phyloP scores from a whole-genome alignment of 2,888 invertebrate species.

The Drosophila dives region DNA sequence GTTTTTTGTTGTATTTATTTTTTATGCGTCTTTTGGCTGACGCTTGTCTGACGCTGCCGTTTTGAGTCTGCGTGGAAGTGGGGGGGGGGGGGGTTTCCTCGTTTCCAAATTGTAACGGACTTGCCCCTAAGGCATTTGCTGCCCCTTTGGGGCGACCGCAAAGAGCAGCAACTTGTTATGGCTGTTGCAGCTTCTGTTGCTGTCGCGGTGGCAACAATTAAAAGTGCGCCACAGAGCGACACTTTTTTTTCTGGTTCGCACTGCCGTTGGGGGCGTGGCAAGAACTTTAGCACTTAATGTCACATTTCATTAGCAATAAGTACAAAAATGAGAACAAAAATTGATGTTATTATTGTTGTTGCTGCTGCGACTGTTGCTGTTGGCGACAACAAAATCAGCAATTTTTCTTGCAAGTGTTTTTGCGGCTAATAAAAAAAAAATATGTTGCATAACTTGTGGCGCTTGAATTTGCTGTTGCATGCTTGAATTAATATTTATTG shows the following conservation, averaged over 20 bases:
- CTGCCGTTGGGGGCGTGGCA: conserved; percentile 26
- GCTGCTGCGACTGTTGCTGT: not conserved
- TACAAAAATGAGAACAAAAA: conserved; percentile 15
- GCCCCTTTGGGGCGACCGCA: conserved; percentile 42
- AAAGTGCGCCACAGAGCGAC: conserved; percentile 71
- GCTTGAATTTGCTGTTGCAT: conserved; percentile 2
- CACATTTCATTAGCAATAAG: conserved; percentile 68
- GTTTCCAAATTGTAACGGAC: conserved; percentile 7
- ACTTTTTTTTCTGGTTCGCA: conserved; percentile 43
- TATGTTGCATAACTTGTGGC: conserved; percentile 60
- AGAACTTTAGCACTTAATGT: conserved; percentile 72
- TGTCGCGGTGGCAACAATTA: conserved; percentile 66
- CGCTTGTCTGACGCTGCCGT: conserved; percentile 55
- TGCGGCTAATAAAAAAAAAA: conserved; percentile 66
- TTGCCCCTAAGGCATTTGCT: conserved; percentile 22
- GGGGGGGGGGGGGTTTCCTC: conserved; percentile 17
- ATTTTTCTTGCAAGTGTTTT: conserved; percentile 30
- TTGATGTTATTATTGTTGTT: conserved; percentile 14
- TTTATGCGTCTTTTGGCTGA: conserved; percentile 74
- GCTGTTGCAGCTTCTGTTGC: conserved; percentile 17
- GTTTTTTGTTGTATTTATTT: conserved; percentile 52
- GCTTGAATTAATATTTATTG: not conserved
- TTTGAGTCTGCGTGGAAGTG: not conserved
- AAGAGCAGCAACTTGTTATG: conserved; percentile 44
- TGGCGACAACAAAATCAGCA: conserved; percentile 6